Evolutionary conservation across 2,888 invertebrate genomes (phyloP).

Genomic region (Drosophila limbata): DNA sequence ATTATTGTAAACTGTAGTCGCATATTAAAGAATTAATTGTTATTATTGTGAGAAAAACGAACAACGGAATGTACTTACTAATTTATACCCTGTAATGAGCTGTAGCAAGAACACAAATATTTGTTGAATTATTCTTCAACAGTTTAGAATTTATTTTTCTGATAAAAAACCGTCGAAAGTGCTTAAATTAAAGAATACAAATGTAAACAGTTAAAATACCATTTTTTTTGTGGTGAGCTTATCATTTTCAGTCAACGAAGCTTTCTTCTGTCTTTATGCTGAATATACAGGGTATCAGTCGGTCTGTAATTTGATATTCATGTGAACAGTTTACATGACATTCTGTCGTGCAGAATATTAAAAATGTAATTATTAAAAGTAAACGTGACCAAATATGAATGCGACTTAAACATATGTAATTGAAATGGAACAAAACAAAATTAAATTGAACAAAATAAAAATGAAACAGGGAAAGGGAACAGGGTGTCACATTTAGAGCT

Average conservation of each 20-base stretch:
- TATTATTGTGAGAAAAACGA: background rate
- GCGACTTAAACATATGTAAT: slow-evolving; percentile 29
- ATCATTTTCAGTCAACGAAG: no score
- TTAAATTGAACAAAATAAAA: slow-evolving; percentile 3
- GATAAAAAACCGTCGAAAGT: no score
- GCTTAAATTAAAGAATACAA: no score
- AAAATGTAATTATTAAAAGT: slow-evolving; percentile 60
- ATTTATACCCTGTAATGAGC: background rate
- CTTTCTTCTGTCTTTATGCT: background rate
- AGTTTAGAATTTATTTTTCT: no score
- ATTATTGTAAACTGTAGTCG: slow-evolving; percentile 7
- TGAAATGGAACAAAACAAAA: slow-evolving; percentile 13
- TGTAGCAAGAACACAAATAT: no score
- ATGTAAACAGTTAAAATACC: no score
- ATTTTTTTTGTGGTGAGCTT: no score
- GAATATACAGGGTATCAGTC: slow-evolving; percentile 1
- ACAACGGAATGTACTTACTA: background rate
- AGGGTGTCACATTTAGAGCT: slow-evolving; percentile 25
- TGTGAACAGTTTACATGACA: slow-evolving; percentile 9
- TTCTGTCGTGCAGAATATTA: slow-evolving; percentile 20
- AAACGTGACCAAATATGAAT: slow-evolving; percentile 64
- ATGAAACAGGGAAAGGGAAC: background rate
- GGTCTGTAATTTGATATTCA: slow-evolving; percentile 9
- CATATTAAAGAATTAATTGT: slow-evolving; percentile 5
- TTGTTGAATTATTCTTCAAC: no score